Evolutionary conservation across 2,888 invertebrate species (phyloP).

Genomic region (Andrena trimmerana): DNA sequence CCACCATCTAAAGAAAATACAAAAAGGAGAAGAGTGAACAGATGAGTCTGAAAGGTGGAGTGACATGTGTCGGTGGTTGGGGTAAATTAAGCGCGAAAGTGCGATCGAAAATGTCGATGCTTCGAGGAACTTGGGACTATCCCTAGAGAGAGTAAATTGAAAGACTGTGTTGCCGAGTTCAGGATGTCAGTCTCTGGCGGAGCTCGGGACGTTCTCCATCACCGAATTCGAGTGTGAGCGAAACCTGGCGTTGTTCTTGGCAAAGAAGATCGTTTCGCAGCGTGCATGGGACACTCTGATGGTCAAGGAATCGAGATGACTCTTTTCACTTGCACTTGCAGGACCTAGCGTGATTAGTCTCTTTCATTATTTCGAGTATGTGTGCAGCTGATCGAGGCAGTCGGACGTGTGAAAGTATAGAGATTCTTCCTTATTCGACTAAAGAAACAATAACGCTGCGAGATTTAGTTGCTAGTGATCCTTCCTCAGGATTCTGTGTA

Average conservation of each 20-base stretch:
- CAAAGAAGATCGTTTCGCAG: slow-evolving; percentile 25
- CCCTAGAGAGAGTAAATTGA: not conserved
- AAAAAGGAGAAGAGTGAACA: not conserved
- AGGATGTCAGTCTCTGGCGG: slow-evolving; percentile 26
- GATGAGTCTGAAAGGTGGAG: not conserved
- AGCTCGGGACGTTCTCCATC: slow-evolving; percentile 39
- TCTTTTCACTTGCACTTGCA: not conserved
- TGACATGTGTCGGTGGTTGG: not conserved
- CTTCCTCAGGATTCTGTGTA: not conserved
- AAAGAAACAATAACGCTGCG: not conserved
- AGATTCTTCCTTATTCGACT: not conserved
- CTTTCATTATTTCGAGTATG: too few relatives aligned
- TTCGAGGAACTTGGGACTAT: slow-evolving; percentile 13
- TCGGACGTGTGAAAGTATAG: not conserved
- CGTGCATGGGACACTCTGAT: not conserved
- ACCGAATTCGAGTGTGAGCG: slow-evolving; percentile 14
- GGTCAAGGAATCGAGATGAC: slow-evolving; percentile 7
- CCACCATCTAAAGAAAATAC: not conserved
- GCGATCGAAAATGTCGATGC: not conserved
- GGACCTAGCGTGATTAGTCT: too few relatives aligned
- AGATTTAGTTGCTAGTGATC: not conserved
- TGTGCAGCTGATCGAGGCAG: too few relatives aligned
- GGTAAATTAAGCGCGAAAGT: not conserved
- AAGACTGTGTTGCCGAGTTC: not conserved
- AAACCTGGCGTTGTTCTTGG: slow-evolving; percentile 18